These are phyloP conservation scores for Andrena minutula DNA, from an alignment of 2,888 invertebrate species.

Conservation along the genomic window DNA sequence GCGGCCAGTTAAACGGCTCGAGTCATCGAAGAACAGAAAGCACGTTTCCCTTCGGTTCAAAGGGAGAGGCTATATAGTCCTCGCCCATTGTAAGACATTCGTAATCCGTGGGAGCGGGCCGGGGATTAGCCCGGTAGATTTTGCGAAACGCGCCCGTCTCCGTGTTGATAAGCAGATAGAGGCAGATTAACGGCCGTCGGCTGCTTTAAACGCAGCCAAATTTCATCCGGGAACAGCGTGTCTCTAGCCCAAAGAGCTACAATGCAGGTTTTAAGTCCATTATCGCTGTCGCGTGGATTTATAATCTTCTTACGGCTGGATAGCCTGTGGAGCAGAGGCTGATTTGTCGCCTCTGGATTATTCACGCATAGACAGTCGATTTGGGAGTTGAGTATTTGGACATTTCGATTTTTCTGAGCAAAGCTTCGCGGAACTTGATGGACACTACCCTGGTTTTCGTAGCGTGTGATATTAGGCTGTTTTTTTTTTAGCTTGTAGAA, in stretches of 20 bases:
- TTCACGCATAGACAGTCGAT: too few relatives aligned
- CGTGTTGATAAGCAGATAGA: constrained; percentile 45
- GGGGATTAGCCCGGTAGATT: constrained; percentile 61
- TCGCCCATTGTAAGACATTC: constrained; percentile 56
- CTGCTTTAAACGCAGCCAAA: constrained; percentile 15
- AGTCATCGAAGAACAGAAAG: constrained; percentile 28
- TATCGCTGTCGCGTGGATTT: background rate
- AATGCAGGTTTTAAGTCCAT: constrained; percentile 4
- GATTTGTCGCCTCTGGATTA: background rate
- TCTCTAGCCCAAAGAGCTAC: background rate
- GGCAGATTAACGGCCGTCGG: constrained; percentile 39
- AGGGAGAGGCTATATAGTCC: constrained; percentile 20
- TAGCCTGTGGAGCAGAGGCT: background rate
- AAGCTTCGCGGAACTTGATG: too few relatives aligned
- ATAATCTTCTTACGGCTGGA: background rate
- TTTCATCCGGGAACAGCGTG: background rate
- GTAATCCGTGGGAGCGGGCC: constrained; percentile 61
- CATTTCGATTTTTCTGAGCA: too few relatives aligned
- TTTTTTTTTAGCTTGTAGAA: too few relatives aligned
- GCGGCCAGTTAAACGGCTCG: constrained; percentile 5
- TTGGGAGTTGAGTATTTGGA: too few relatives aligned
- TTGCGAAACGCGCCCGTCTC: constrained; percentile 29
- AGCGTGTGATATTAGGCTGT: too few relatives aligned
- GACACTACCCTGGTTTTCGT: too few relatives aligned
- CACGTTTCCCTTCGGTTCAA: constrained; percentile 21